phyloP scores from a whole-genome alignment of 1,140 invertebrate genomes.

The Phymastichus coffea region DNA sequence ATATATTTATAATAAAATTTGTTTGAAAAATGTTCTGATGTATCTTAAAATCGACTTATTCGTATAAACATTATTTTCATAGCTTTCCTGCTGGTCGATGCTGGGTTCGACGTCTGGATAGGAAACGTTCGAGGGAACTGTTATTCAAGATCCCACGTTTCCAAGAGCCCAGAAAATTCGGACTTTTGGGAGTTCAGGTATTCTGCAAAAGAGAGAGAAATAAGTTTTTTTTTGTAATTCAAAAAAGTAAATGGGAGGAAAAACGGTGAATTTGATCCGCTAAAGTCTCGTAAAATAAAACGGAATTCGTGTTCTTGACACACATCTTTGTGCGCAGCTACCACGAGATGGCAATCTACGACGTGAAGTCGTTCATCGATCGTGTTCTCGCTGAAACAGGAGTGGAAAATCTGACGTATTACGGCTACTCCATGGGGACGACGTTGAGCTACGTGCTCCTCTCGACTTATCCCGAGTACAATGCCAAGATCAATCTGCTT shows the following conservation, averaged over 20 bases:
- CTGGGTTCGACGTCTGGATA: constrained; percentile 72
- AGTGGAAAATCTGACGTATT: constrained; percentile 56
- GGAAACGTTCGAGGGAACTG: constrained; percentile 62
- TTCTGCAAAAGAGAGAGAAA: too few relatives aligned
- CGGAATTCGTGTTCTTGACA: background rate
- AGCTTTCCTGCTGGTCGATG: constrained; percentile 63
- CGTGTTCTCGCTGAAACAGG: constrained; percentile 62
- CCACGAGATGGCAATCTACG: constrained; percentile 1
- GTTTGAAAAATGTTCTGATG: too few relatives aligned
- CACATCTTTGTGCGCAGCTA: constrained; percentile 1
- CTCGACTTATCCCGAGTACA: constrained; percentile 58
- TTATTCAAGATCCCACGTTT: constrained; percentile 52
- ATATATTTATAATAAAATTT: background rate
- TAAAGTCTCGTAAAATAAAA: too few relatives aligned
- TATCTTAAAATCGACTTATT: too few relatives aligned
- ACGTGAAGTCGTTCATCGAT: constrained; percentile 50
- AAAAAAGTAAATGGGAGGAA: background rate
- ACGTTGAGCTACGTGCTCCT: constrained; percentile 59
- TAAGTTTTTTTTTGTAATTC: background rate
- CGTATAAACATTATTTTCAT: constrained; percentile 9
- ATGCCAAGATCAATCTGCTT: constrained; percentile 45
- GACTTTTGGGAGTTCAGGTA: constrained; percentile 60
- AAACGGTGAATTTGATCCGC: too few relatives aligned
- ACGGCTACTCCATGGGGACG: constrained; percentile 61
- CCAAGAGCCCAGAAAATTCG: constrained; percentile 41